Evolutionary conservation across 2,797 vertebrate species (phyloP), one percentile per base, ranked within the genome.

Genomic region (Graptemys geographica): DNA sequence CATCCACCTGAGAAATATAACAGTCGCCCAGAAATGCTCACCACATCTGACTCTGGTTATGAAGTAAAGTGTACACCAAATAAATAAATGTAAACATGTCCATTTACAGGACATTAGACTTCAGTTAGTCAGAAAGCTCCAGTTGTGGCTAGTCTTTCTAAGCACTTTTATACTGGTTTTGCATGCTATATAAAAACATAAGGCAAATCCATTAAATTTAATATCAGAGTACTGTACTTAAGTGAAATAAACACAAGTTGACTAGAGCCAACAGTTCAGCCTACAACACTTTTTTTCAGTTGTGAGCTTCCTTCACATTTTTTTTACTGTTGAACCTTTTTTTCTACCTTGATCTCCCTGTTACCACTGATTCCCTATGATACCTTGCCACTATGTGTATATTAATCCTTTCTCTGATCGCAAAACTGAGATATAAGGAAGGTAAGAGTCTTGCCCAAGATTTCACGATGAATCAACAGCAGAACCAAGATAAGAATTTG

Each of bases 251-350:
- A 90, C 52, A 23, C 21, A 28, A 41, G n/a, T 82, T 79, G 56
- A 56, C 33, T 69, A 47, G 33, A 89, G 80, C 72, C 7, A 2
- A 52, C 12, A 49, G 44, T 81, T 93, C 8, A 21, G 28, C 83
- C 85, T 27, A 87, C 86, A 49, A 89, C 3, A 47, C 88, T 18
- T 12, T 49, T 62, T 95, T 83, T 18, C 28, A 74, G 25, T n/a
- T 86, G 11, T 81, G 87, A 84, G 69, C 87, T 83, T 88, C 49
- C 15, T 12, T 53, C 69, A 83, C n/a, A 0, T 18, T 89, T 87
- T 44, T 81, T 15, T 18, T 85, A 76, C 13, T 55, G 4, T 15
- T 83, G 84, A 82, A 85, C 56, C 13, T 2, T 41, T 62, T 82
- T 33, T 69, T 25, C 52, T 91, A 83, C 78, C 65, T 51, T 83